phyloP scores from a whole-genome alignment of 2,888 invertebrate genomes.

The Leptura quadrifasciata region DNA sequence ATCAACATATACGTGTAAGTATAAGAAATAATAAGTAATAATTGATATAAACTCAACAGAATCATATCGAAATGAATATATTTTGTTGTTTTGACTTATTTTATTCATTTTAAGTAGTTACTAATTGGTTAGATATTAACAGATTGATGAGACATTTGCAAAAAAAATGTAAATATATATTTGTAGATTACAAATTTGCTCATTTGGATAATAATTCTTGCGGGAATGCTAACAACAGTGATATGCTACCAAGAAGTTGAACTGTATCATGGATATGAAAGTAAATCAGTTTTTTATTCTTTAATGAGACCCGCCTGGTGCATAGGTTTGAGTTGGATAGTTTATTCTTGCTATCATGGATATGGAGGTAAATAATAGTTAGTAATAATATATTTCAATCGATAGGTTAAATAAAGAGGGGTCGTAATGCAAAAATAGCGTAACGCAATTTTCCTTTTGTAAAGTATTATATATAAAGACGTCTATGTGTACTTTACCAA shows the following conservation, averaged over 20 bases:
- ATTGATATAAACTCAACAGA: not conserved
- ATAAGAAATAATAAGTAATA: not conserved
- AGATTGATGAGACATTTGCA: no score
- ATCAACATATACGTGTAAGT: not conserved
- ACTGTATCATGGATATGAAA: constrained; percentile 10
- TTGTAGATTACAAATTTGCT: constrained; percentile 48
- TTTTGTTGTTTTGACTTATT: no score
- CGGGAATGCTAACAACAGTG: constrained; percentile 35
- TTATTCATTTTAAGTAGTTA: no score
- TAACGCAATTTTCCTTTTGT: no score
- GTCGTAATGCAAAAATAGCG: no score
- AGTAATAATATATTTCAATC: not conserved
- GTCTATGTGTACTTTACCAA: no score
- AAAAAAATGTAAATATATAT: not conserved
- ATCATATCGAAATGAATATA: no score
- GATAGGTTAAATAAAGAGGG: no score
- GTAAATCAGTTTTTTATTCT: constrained; percentile 30
- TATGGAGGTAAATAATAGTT: constrained; percentile 55
- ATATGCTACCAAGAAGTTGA: constrained; percentile 42
- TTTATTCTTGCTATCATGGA: constrained; percentile 56
- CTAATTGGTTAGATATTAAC: no score
- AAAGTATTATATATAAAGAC: no score
- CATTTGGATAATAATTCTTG: constrained; percentile 47
- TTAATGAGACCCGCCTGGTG: constrained; percentile 55
- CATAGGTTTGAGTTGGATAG: constrained; percentile 56